These are phyloP conservation scores for Marmota flaviventris DNA, from an alignment of 2,113 vertebrate species.

Conservation along the genomic window DNA sequence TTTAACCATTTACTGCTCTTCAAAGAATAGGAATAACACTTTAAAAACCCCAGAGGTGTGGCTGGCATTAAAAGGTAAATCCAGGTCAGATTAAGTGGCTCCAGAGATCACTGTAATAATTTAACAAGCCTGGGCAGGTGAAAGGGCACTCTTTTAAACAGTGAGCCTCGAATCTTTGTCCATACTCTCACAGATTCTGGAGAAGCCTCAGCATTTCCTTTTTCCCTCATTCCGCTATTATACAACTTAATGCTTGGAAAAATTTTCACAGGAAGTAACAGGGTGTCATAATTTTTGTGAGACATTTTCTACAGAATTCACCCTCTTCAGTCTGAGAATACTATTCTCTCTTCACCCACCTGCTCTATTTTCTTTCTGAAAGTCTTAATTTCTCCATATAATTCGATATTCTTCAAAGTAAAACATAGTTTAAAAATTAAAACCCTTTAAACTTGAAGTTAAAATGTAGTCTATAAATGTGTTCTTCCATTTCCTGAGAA, in stretches of 20 bases:
- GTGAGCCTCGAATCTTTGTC: conserved; percentile 58
- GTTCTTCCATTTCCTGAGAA: conserved; percentile 80
- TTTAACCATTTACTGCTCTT: background rate
- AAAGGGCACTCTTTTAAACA: conserved; percentile 2
- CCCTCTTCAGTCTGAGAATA: conserved; percentile 46
- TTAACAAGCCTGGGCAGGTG: conserved; percentile 57
- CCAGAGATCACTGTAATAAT: conserved; percentile 37
- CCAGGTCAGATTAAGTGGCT: conserved; percentile 25
- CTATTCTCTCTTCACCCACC: background rate
- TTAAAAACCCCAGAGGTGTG: background rate
- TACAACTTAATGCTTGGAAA: conserved; percentile 73
- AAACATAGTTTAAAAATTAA: conserved; percentile 57
- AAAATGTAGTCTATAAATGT: conserved; percentile 65
- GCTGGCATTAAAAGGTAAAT: conserved; percentile 41
- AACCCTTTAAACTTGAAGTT: conserved; percentile 56
- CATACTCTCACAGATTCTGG: conserved; percentile 47
- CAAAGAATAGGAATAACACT: background rate
- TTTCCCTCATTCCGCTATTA: conserved; percentile 43
- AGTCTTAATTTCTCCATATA: conserved; percentile 37
- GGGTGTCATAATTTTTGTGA: conserved; percentile 70
- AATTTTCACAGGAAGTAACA: conserved; percentile 75
- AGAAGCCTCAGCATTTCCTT: conserved; percentile 59
- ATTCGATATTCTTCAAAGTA: conserved; percentile 72
- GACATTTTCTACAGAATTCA: conserved; percentile 47
- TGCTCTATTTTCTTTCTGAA: conserved; percentile 60